Evolutionary conservation across 2,797 vertebrate genomes (phyloP), one percentile per base, ranked within the genome.

Genomic region (Dromococcyx pavoninus): DNA sequence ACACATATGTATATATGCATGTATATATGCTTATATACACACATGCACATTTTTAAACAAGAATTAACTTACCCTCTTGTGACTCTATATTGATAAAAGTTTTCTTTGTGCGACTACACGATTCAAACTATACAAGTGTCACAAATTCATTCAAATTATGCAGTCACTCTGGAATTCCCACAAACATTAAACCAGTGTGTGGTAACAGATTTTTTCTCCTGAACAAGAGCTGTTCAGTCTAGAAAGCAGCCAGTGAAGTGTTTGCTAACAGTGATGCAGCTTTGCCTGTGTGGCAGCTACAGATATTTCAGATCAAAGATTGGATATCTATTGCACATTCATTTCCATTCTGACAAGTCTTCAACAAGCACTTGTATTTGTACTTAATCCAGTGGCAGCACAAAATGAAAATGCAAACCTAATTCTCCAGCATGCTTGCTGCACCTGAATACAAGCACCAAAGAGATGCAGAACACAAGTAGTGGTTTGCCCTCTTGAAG

Each of bases 161-260:
- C 28, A 85, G 64, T 48, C 23, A 5, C 60, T 76, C 58, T 87
- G 91, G 67, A 95, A 95, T 86, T 41, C 39, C 43, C 77, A 72
- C 70, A 81, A 91, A 75, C 62, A 53, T 91, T 78, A 62, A 78
- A 78, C 44, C 54, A 81, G 61, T 72, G 56, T 57, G 72, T 53
- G 39, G 81, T 51, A 75, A 61, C 44, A 54, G 50, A 37, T 66
- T 70, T 66, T 54, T 74, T 24, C 77, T 48, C 44, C 37, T 4
- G 30, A 93, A 89, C 79, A 89, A 91, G 46, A 83, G 37, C 37
- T 65, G 57, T 66, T 95, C 72, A 91, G 82, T 92, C 41, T 64
- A 46, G 33, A 65, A 93, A 83, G 75, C 61, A 50, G 69, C 54
- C 77, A 54, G 57, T 66, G 50, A 80, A 92, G 57, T 13, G 16